Evolutionary conservation across 2,797 vertebrate genomes (phyloP), one percentile per base, ranked within the genome.

Genomic region (Alectoris magna): DNA sequence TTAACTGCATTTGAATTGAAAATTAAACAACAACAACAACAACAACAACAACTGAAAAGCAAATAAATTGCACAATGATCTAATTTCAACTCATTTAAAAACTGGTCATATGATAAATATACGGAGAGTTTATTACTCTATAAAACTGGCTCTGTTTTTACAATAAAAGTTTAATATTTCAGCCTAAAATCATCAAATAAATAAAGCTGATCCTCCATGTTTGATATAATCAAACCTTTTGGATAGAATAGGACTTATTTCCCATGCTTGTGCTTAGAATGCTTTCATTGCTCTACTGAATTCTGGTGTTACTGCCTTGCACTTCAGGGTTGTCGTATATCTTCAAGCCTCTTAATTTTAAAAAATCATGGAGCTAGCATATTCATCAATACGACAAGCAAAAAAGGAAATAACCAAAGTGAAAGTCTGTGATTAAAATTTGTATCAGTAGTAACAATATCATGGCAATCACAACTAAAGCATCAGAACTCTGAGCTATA

Each of bases 1-100:
- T 96, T 97, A 97, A 96, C 72, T 71, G 53, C 49, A 96, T 38
- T 26, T 79, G 66, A 93, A 53, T 63, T 72, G 1, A 26, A 94
- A 92, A 34, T 34, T 34, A 34, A 34, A 34, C 34, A 34, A 84
- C 73, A 81, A 93, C 75, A 67, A 63, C 38, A 92, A 12, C 39
- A 41, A 41, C 38, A 62, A 39, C 38, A 39, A 23, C 26, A 94
- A 70, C 6, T 8, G 17, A 74, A 38, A 71, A 84, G 62, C 44
- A 91, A 84, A 89, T 13, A 56, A 72, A 46, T 68, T 64, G 9
- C 18, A 72, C 16, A 80, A 60, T 44, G 87, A 49, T 21, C 62
- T 39, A 4, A 51, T 55, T 89, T 69, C 41, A 87, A 48, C 15
- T 43, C 16, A 62, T 9, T 77, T 38, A 49, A 11, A 84, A 73